Percentiles rank a stretch among this genome's conserved stretches.
phyloP scores from a whole-genome alignment of 2,888 invertebrate genomes.

The Leucoma salicis region DNA sequence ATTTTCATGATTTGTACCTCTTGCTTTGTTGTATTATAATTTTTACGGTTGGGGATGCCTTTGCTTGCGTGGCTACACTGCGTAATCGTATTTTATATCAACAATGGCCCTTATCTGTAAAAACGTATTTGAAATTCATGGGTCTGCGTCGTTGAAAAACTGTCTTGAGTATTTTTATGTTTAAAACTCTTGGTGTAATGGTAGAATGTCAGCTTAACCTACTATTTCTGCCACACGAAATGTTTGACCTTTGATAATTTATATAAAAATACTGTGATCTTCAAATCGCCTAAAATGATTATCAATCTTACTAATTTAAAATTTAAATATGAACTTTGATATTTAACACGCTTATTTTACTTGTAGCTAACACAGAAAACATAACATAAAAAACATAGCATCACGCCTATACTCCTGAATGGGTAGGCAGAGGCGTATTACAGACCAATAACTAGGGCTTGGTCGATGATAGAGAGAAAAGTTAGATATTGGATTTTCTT shows the following conservation, averaged over 20 bases:
- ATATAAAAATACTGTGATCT: constrained; percentile 40
- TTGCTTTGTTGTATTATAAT: constrained; percentile 73
- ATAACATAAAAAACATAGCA: no score
- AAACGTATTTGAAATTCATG: constrained; percentile 77
- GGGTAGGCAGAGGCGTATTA: no score
- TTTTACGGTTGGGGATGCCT: constrained; percentile 65
- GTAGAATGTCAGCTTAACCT: constrained; percentile 52
- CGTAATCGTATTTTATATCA: constrained; percentile 78
- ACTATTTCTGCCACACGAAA: constrained; percentile 45
- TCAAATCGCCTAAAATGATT: constrained; percentile 35
- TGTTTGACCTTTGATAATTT: constrained; percentile 45
- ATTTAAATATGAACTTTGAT: background rate
- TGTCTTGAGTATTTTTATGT: constrained; percentile 66
- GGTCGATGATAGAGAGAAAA: no score
- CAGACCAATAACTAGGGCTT: no score
- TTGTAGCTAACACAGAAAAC: no score
- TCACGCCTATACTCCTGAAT: no score
- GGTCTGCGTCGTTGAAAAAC: constrained; percentile 68
- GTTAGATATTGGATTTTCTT: no score
- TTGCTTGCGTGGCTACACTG: constrained; percentile 68
- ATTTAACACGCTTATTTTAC: no score
- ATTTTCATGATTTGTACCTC: constrained; percentile 70
- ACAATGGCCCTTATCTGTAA: constrained; percentile 74
- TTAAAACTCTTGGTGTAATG: constrained; percentile 58
- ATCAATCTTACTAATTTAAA: no score